Evolutionary conservation across 2,113 vertebrate genomes (phyloP).

Genomic region (Climacteris rufus): DNA sequence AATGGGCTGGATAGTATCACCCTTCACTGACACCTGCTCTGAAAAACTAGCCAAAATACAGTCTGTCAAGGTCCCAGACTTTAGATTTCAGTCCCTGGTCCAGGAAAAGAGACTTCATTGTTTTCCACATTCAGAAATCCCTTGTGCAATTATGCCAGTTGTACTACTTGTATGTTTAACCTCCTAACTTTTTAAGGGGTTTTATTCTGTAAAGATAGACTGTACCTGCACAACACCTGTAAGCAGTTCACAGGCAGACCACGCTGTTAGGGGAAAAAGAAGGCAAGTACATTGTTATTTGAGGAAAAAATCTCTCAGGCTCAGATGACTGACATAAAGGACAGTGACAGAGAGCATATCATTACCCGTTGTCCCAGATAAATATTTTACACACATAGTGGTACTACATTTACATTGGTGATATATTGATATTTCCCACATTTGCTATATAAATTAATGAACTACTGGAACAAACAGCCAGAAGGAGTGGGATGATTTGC

Average conservation of each 20-base stretch:
- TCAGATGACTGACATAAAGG: neutral
- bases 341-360: neutral
- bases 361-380: neutral
- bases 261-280: neutral
- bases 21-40: neutral
- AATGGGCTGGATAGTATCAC: accelerated
- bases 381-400: slow-evolving; percentile 13
- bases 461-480: slow-evolving; percentile 26
- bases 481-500: slow-evolving; percentile 51
- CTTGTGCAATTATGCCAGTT: neutral
- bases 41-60: neutral
- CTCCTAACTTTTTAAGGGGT: neutral
- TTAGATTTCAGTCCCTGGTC: neutral
- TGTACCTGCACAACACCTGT: accelerated
- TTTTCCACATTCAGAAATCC: neutral
- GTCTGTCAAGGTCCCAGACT: neutral
- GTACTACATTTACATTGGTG: slow-evolving; percentile 55
- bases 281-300: neutral
- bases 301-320: neutral
- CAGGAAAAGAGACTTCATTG: neutral
- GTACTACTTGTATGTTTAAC: neutral
- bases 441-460: slow-evolving; percentile 57
- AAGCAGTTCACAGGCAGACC: neutral
- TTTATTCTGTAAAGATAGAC: neutral
- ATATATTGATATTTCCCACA: slow-evolving; percentile 58